Percentiles rank a stretch among this genome's conserved stretches.
These are phyloP conservation scores for Sminthurinus signatus DNA, from an alignment of 1,140 invertebrate genomes.

Conservation along the genomic window DNA sequence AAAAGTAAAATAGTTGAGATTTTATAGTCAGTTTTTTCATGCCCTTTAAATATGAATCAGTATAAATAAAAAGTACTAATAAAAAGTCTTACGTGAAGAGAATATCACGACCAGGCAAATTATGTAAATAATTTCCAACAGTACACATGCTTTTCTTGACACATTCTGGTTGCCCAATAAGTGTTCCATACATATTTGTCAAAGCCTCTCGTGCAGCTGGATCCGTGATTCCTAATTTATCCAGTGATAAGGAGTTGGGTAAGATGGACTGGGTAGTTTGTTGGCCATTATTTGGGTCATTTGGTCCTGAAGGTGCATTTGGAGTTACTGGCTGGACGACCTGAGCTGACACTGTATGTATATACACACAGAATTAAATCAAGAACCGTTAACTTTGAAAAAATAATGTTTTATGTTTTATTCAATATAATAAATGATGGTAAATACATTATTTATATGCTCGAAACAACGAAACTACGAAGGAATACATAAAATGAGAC, in stretches of 20 bases:
- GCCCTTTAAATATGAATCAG: neutral
- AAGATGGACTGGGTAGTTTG: too few relatives aligned
- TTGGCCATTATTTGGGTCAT: too few relatives aligned
- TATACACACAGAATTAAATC: too few relatives aligned
- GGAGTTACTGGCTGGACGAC: neutral
- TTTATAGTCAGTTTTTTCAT: neutral
- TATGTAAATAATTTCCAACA: conserved; percentile 23
- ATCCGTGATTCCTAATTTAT: conserved; percentile 6
- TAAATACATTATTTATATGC: too few relatives aligned
- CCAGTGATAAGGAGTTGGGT: neutral
- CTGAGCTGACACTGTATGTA: neutral
- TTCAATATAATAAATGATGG: too few relatives aligned
- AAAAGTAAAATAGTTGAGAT: too few relatives aligned
- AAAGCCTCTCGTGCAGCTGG: neutral
- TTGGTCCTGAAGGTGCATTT: too few relatives aligned
- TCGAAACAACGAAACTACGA: too few relatives aligned
- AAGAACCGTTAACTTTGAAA: too few relatives aligned
- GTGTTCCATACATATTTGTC: conserved; percentile 12
- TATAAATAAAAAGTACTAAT: neutral
- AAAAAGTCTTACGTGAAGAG: conserved; percentile 22
- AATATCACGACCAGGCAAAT: conserved; percentile 24
- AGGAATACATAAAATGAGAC: too few relatives aligned
- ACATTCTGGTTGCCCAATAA: conserved; percentile 29
- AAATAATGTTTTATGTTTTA: too few relatives aligned
- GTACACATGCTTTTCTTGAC: conserved; percentile 24